Evolutionary conservation across 2,888 invertebrate genomes (phyloP).

Genomic region (Cephonodes hylas): DNA sequence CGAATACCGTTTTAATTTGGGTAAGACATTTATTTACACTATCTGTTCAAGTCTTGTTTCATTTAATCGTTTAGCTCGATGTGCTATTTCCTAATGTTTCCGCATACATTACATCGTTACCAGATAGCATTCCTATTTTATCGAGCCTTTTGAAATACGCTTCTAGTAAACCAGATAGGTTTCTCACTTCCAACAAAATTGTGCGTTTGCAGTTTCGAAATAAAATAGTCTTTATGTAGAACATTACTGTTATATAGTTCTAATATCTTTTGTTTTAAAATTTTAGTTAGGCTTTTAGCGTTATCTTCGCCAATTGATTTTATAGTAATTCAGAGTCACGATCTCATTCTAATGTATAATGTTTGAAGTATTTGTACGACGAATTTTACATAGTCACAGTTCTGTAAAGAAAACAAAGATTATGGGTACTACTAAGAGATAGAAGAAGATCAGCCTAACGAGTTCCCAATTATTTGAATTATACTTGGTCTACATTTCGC

Average conservation of each 20-base stretch:
- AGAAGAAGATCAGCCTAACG: no score
- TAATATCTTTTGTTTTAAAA: background rate
- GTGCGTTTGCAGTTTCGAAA: background rate
- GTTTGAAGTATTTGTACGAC: no score
- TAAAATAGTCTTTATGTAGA: background rate
- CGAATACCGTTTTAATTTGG: background rate
- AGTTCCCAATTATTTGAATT: no score
- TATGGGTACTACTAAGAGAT: no score
- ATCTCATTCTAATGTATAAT: no score
- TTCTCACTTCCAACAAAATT: background rate
- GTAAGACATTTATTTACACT: background rate
- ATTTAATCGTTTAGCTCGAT: background rate
- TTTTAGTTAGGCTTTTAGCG: background rate
- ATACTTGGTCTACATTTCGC: no score
- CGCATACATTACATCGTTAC: background rate
- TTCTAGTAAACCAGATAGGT: background rate
- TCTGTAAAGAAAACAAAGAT: no score
- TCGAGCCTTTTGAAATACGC: background rate
- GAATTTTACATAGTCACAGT: no score
- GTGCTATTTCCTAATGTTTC: background rate
- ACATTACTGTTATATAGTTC: background rate
- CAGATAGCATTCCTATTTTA: background rate
- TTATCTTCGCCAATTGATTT: no score
- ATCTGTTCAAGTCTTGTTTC: background rate
- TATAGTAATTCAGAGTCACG: no score